Conservation (phyloP, 2,888 invertebrate genomes). For the Rhimphoctona megacephalus region DNA sequence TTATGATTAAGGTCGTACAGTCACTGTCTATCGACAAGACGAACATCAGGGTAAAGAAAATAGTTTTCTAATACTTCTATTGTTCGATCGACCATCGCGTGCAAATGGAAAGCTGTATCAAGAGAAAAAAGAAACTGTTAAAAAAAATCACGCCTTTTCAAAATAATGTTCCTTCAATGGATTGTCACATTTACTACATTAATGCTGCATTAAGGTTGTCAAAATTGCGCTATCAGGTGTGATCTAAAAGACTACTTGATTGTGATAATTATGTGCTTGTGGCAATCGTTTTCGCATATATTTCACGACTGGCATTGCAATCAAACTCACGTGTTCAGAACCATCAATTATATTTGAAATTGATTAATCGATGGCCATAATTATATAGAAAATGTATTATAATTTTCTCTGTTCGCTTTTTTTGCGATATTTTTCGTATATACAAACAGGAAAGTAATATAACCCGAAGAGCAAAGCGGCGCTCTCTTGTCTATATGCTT, state of each 20-base stretch:
- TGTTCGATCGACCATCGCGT: not conserved
- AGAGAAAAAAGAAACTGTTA: not conserved
- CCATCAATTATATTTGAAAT: not conserved
- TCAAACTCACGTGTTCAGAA: not conserved
- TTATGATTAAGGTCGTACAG: slow-evolving; percentile 24
- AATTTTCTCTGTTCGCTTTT: not conserved
- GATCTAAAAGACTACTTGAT: not conserved
- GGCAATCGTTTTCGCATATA: not conserved
- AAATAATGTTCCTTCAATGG: not conserved
- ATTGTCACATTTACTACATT: not conserved
- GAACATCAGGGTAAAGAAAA: not conserved
- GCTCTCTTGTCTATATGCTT: slow-evolving; percentile 6
- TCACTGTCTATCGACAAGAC: not conserved
- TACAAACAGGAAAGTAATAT: not conserved
- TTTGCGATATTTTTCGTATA: not conserved
- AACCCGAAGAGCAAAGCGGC: not conserved
- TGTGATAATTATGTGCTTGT: not conserved
- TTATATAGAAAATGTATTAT: not conserved
- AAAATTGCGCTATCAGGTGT: not conserved
- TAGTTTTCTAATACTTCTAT: not conserved
- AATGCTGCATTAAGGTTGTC: not conserved
- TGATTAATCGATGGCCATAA: slow-evolving; percentile 11
- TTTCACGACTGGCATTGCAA: not conserved
- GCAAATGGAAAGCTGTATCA: not conserved
- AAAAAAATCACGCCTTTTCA: not conserved